Base-by-base conservation (phyloP, 2,888 invertebrate species). In the Frankliniella fusca region DNA sequence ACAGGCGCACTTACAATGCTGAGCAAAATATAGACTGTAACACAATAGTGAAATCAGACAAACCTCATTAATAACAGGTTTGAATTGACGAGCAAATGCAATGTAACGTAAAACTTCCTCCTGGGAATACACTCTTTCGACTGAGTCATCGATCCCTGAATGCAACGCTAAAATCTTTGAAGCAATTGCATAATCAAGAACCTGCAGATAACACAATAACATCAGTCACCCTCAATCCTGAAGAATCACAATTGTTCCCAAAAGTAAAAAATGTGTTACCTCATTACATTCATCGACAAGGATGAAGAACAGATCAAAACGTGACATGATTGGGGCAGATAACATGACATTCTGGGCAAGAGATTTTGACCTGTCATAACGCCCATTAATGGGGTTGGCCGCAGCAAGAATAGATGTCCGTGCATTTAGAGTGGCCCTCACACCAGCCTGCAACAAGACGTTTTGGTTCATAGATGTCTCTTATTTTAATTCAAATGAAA, bases 231-330 rank as follows among this genome's bases (percentile, higher is more conserved):
- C 15, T 23, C 10, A 70, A 27, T 49, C 3, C 80, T 82, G 48
- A 81, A 49, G 48, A 65, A 81, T 38, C 49, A 7, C 61, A 28
- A 81, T 20, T 80, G 2, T 38, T 38, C 2, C 5, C 15, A 48
- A 81, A 23, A 49, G 38, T 23, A 79, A 50, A 80, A 76, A 70
- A 38, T 20, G 81, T 28, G 38, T 84, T 85, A 91, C 93, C 89
- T 97, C 96, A 87, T 96, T 96, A 87, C 97, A 96, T 87, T 99
- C 99, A 87, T 99, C 99, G 2, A 99, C 95, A 1, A 99, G 90
- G 85, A 99, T 97, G 89, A 99, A 99, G 90, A 99, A 99, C 23
- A 99, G 90, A 89, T 99, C 99, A 88, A 99, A 99, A 85, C 99
- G 92, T 0, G 99, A 99, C 98, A 99, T 98, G 86, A 99, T 98